Base-by-base conservation (phyloP, 2,888 invertebrate genomes). In the Plagodis dolabraria region DNA sequence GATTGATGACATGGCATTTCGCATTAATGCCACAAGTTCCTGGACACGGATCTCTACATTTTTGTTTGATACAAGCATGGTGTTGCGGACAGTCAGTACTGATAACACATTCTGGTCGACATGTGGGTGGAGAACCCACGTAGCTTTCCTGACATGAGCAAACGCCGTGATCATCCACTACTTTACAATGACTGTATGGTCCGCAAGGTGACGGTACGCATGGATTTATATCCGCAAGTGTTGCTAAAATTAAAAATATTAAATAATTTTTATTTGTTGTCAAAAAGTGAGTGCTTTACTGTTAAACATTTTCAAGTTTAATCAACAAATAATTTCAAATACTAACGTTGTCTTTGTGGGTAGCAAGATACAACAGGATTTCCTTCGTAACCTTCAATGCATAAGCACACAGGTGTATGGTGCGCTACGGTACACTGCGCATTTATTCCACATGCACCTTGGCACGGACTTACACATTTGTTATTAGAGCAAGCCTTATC, bases 391-490 rank as follows among this genome's bases (percentile, higher is more conserved):
- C 96, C 96, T 12, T 95, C 94, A 38, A 95, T 87, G 81, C 98
- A 98, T 64, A 95, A 93, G 80, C 98, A 98, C 47, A 96, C 94
- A 33, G 97, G 97, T 7, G 96, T 95, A 76, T 98, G 97, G 86
- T 97, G 97, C 46, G 95, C 93, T 34, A 97, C 97, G 61, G 94
- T 94, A 75, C 98, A 98, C 68, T 95, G 95, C 0, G 97, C 96
- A 75, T 95, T 96, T 33, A 95, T 87, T 7, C 97, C 97, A 82
- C 98, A 98, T 22, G 95, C 96, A 61, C 96, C 96, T 53, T 95
- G 94, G 77, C 98, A 98, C 22, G 97, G 97, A 88, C 97, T 95
- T 63, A 94, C 93, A 79, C 98, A 98, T 92, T 97, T 97, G 76
- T 96, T 96, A 81, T 96, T 96, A 33, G 96, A 92, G 79, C 98